These are phyloP conservation scores for Argentina silus DNA, from an alignment of 2,797 vertebrate genomes.

Conservation along the genomic window DNA sequence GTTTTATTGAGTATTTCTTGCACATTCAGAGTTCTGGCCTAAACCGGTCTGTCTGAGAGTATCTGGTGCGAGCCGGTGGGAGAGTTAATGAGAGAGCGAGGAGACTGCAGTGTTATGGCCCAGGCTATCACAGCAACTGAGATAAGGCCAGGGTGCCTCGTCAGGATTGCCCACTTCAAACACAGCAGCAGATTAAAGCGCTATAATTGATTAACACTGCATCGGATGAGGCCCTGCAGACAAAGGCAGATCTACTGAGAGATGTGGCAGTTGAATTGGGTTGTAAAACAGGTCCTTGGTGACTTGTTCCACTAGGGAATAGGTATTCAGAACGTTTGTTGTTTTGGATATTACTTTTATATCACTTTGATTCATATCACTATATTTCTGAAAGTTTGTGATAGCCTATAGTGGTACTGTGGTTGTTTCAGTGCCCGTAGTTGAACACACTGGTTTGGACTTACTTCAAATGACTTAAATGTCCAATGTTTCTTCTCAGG, in stretches of 20 bases:
- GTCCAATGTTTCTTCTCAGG: conserved; percentile 68
- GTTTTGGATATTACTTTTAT: background rate
- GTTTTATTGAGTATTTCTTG: background rate
- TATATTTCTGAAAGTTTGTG: no score
- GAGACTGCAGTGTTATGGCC: conserved; percentile 55
- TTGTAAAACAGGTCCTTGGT: conserved; percentile 46
- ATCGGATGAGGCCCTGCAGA: conserved; percentile 38
- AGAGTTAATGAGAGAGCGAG: conserved; percentile 56
- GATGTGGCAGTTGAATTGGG: conserved; percentile 44
- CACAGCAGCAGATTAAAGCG: conserved; percentile 55
- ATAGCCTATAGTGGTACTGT: background rate
- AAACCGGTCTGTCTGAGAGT: conserved; percentile 18
- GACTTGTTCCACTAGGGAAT: conserved; percentile 15
- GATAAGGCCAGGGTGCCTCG: conserved; percentile 65
- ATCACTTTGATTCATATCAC: no score
- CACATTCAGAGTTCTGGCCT: conserved; percentile 11
- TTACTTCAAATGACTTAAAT: conserved; percentile 22
- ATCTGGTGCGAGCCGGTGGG: conserved; percentile 21
- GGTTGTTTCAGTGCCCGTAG: background rate
- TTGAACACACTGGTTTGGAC: conserved; percentile 6
- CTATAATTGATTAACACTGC: conserved; percentile 71
- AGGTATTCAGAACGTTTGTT: conserved; percentile 22
- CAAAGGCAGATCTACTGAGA: conserved; percentile 41
- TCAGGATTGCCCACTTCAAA: conserved; percentile 67
- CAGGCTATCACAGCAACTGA: conserved; percentile 46